Evolutionary conservation across 1,140 invertebrate species (phyloP), one percentile per base, ranked within the genome.

Genomic region (Melitaea cinxia): DNA sequence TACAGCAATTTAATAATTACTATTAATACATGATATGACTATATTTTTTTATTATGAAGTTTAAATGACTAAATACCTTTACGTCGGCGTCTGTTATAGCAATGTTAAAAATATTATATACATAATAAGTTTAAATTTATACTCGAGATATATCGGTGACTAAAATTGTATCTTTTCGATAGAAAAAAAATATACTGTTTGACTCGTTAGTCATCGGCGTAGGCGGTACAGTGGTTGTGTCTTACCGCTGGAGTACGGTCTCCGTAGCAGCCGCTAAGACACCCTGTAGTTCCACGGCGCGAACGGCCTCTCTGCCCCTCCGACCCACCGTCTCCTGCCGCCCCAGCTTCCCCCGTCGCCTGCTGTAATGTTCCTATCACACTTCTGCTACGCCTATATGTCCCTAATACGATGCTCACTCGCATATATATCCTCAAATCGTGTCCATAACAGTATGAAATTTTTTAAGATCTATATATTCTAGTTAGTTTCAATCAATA

Each of bases 211-310:
- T 53, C 66, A 39, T 26, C 60, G 47, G 59, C 42, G 59, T 42
- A n/a, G n/a, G 2, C n/a, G 12, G 4, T 30, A 55, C 45, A 39
- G 54, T 57, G 57, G 50, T 15, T 52, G 54, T 57, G 66, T 12
- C 93, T 93, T 93, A 93, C 93, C 88, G 91, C 91, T 77, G 92
- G 92, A 83, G 91, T 92, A 74, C 92, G 91, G 60, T 92, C 91
- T 69, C 93, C 92, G 82, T 92, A 92, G 82, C 92, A 93, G 75
- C 92, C 92, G 77, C 92, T 92, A 72, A 93, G 85, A 80, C 93
- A 93, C 79, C 92, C 91, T 52, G 91, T 91, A 39, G 92, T 91
- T 17, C 60, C 62, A 30, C 68, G 64, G 30, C 68, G 68, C 30
- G 42, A 62, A 35, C 30, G 49, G 45, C 33, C 68, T 80, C 70